phyloP scores from a whole-genome alignment of 2,797 vertebrate species.

The Fringilla coelebs region DNA sequence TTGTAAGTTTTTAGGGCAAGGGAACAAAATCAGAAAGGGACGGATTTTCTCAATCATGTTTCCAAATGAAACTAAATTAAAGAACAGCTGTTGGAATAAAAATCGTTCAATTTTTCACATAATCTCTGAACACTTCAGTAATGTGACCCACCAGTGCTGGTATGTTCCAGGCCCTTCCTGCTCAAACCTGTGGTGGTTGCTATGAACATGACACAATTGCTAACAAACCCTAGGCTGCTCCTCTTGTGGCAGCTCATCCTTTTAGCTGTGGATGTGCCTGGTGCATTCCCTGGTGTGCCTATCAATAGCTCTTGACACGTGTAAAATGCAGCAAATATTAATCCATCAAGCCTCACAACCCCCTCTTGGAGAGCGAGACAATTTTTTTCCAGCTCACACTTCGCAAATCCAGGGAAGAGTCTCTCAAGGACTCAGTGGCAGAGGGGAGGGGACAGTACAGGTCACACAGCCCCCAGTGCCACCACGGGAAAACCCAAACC shows the following conservation, averaged over 20 bases:
- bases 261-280: background rate
- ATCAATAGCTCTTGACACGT: background rate
- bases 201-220: background rate
- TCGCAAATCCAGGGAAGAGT: background rate
- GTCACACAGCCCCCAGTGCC: background rate
- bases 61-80: background rate
- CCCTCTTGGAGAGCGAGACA: background rate
- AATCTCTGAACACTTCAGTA: background rate
- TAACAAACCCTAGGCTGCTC: background rate
- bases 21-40: background rate
- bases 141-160: background rate
- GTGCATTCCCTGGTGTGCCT: background rate
- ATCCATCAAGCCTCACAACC: constrained; percentile 11
- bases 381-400: background rate
- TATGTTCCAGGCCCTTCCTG: background rate
- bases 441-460: background rate
- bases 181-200: background rate
- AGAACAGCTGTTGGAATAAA: background rate
- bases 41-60: background rate
- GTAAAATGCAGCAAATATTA: constrained; percentile 19
- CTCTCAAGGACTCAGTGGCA: background rate
- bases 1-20: background rate
- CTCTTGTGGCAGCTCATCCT: background rate
- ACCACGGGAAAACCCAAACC: background rate
- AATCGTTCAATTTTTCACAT: background rate